Conservation (phyloP, 1,140 invertebrate species). For the Zaprionus africanus region DNA sequence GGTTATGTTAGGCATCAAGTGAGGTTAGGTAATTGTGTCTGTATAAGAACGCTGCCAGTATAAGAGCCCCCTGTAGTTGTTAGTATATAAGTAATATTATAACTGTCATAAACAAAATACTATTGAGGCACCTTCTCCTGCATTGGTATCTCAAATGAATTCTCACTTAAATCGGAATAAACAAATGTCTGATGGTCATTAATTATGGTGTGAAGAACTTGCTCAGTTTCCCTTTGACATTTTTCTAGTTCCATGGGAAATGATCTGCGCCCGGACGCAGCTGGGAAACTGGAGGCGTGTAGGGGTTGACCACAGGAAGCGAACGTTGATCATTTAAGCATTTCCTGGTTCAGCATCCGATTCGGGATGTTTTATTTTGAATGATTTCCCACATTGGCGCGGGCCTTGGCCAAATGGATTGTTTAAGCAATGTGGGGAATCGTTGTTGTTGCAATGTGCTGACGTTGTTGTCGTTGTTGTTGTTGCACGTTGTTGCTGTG, state of each 20-base stretch:
- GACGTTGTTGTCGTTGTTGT: not conserved
- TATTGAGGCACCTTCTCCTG: not conserved
- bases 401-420: constrained; percentile 8
- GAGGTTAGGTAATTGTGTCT: too few relatives aligned
- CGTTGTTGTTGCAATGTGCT: not conserved
- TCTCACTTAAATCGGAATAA: not conserved
- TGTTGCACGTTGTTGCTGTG: not conserved
- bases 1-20: too few relatives aligned
- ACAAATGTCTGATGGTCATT: not conserved
- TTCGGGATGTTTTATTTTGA: constrained; percentile 26
- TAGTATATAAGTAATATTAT: not conserved
- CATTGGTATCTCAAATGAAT: not conserved
- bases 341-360: constrained; percentile 35
- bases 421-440: constrained; percentile 29
- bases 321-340: constrained; percentile 35
- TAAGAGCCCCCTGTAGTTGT: too few relatives aligned
- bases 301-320: constrained; percentile 36
- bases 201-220: constrained; percentile 2
- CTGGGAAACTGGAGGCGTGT: constrained; percentile 10
- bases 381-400: constrained; percentile 17
- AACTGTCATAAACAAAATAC: not conserved
- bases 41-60: too few relatives aligned
- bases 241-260: not conserved
- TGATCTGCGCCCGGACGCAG: not conserved
- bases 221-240: not conserved